These are phyloP conservation scores for Ariopsis seemanni DNA, from an alignment of 2,113 vertebrate species.

Conservation along the genomic window DNA sequence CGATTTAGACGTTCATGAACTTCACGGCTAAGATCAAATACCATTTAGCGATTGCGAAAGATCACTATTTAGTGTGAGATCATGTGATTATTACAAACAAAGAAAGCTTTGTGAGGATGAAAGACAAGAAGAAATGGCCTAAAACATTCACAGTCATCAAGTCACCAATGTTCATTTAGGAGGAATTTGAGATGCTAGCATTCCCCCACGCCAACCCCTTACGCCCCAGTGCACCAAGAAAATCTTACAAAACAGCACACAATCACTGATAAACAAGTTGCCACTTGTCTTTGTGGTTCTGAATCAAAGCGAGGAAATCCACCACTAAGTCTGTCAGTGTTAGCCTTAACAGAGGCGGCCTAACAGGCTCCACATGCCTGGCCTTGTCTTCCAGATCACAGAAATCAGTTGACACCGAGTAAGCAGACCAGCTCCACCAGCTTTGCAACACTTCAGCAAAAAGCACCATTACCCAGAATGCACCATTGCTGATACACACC, in stretches of 20 bases:
- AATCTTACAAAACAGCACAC: slow-evolving; percentile 32
- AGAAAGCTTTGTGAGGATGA: neutral
- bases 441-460: slow-evolving; percentile 59
- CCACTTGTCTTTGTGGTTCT: slow-evolving; percentile 38
- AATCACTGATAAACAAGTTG: slow-evolving; percentile 47
- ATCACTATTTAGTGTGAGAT: neutral
- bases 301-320: slow-evolving; percentile 47
- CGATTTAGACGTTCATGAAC: neutral
- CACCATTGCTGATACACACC: slow-evolving; percentile 39
- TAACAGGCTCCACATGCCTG: slow-evolving; percentile 57
- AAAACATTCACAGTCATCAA: neutral
- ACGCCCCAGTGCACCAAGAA: neutral
- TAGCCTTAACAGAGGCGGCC: neutral
- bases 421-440: slow-evolving; percentile 70
- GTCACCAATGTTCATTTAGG: neutral
- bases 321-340: slow-evolving; percentile 2
- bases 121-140: neutral
- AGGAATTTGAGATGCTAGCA: neutral
- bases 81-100: slow-evolving; percentile 15
- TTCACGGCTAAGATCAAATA: neutral
- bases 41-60: neutral
- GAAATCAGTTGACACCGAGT: slow-evolving; percentile 68
- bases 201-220: neutral
- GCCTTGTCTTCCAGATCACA: slow-evolving; percentile 64
- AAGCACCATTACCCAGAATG: slow-evolving; percentile 54